A percentile compares a stretch with the other conserved stretches of the same genome.
Evolutionary conservation across 1,140 invertebrate species (phyloP).

Genomic region (Chelonus insularis): DNA sequence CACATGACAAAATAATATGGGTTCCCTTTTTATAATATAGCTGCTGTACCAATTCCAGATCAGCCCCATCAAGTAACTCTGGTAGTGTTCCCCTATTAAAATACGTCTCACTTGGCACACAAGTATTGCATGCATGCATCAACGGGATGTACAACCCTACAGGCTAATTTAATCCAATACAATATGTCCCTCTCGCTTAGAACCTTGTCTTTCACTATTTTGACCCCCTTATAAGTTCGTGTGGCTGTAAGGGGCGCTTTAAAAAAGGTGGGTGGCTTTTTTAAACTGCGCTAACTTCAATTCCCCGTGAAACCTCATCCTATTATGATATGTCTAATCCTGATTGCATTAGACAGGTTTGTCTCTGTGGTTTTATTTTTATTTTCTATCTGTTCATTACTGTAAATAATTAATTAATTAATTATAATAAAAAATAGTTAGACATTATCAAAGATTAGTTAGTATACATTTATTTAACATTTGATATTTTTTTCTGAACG

Average conservation of each 20-base stretch:
- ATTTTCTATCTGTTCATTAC: too few relatives aligned
- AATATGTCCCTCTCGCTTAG: conserved; percentile 49
- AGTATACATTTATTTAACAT: too few relatives aligned
- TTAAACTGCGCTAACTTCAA: conserved; percentile 53
- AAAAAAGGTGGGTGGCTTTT: conserved; percentile 54
- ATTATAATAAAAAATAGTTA: too few relatives aligned
- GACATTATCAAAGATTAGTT: too few relatives aligned
- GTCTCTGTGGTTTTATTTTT: conserved; percentile 33
- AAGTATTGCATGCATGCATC: conserved; percentile 44
- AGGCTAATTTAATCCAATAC: conserved; percentile 60
- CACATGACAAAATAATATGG: conserved; percentile 53
- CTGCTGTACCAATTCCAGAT: neutral
- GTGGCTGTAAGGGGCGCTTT: conserved; percentile 36
- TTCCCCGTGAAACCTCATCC: conserved; percentile 58
- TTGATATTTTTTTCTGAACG: too few relatives aligned
- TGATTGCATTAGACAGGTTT: conserved; percentile 49
- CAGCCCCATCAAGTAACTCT: conserved; percentile 5
- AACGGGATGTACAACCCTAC: conserved; percentile 31
- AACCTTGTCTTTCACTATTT: conserved; percentile 15
- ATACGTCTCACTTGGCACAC: conserved; percentile 57
- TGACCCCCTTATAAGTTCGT: conserved; percentile 15
- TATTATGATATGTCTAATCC: conserved; percentile 55
- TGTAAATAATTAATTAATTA: too few relatives aligned
- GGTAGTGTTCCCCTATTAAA: conserved; percentile 33
- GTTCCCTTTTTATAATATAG: too few relatives aligned